Percentiles rank a stretch among this genome's conserved stretches.
Conservation (phyloP, 2,888 invertebrate genomes). For the Pilophorus perplexus region DNA sequence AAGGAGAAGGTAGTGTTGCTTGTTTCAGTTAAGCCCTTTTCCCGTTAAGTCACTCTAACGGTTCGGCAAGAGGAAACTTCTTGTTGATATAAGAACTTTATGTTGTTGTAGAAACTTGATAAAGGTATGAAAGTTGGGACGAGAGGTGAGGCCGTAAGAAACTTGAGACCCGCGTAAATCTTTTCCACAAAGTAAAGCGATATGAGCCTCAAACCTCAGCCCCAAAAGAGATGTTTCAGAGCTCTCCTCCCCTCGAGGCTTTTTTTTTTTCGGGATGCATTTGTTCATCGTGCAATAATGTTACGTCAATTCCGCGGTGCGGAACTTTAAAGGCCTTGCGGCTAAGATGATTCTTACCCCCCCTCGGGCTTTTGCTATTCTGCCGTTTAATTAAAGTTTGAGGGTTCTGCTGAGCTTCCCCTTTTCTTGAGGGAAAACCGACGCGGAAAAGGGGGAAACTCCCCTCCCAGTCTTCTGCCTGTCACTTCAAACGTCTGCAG, state of each 20-base stretch:
- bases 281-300: background rate
- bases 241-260: background rate
- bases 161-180: slow-evolving; percentile 33
- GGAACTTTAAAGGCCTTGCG: slow-evolving; percentile 18
- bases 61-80: slow-evolving; percentile 2
- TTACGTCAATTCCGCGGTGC: background rate
- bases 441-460: background rate
- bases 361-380: background rate
- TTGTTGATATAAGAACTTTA: slow-evolving; percentile 33
- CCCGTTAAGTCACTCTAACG: background rate
- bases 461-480: background rate
- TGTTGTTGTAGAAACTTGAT: slow-evolving; percentile 30
- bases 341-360: slow-evolving; percentile 24
- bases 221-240: background rate
- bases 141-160: slow-evolving; percentile 3
- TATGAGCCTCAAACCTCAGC: slow-evolving; percentile 10
- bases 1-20: background rate
- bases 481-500: slow-evolving; percentile 32
- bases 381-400: slow-evolving; percentile 27
- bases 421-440: slow-evolving; percentile 9
- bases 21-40: background rate
- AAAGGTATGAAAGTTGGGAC: slow-evolving; percentile 15
- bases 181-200: slow-evolving; percentile 31
- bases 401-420: slow-evolving; percentile 17
- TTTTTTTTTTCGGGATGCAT: background rate